These are phyloP conservation scores for Coryphaenoides rupestris DNA, from an alignment of 2,113 vertebrate species.

Conservation along the genomic window DNA sequence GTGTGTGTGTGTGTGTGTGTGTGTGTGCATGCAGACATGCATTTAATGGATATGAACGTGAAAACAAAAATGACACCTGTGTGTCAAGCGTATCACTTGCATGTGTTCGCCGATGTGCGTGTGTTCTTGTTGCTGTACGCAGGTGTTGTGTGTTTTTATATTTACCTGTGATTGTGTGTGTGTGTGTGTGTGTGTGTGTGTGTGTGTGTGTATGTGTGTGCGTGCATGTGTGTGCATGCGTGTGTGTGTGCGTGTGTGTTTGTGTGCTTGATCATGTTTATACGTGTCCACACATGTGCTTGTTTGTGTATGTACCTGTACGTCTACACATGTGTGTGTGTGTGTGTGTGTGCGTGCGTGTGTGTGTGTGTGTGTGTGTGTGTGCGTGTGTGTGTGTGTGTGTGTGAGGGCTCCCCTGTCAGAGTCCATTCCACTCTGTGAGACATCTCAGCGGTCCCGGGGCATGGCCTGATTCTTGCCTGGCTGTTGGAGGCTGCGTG, in stretches of 20 bases:
- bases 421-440: slow-evolving; percentile 39
- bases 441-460: slow-evolving; percentile 32
- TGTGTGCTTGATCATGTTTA: slow-evolving; percentile 3
- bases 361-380: slow-evolving; percentile 10
- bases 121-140: slow-evolving; percentile 1
- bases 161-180: slow-evolving; percentile 19
- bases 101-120: neutral
- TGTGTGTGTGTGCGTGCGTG: neutral
- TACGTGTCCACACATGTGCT: neutral
- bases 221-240: too few species aligned
- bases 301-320: neutral
- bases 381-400: slow-evolving; percentile 2
- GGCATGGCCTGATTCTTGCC: neutral
- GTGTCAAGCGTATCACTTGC: slow-evolving; percentile 5
- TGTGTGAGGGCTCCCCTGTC: slow-evolving; percentile 28
- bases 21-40: neutral
- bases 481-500: too few species aligned
- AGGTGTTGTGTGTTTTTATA: neutral
- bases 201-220: too few species aligned
- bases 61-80: neutral
- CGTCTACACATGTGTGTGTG: neutral
- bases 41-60: neutral
- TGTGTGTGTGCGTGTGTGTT: neutral
- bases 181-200: too few species aligned
- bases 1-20: slow-evolving; percentile 2